A percentile compares a stretch with the other conserved stretches of the same genome.
Evolutionary conservation across 2,888 invertebrate species (phyloP).

Genomic region (Tipula confusa): DNA sequence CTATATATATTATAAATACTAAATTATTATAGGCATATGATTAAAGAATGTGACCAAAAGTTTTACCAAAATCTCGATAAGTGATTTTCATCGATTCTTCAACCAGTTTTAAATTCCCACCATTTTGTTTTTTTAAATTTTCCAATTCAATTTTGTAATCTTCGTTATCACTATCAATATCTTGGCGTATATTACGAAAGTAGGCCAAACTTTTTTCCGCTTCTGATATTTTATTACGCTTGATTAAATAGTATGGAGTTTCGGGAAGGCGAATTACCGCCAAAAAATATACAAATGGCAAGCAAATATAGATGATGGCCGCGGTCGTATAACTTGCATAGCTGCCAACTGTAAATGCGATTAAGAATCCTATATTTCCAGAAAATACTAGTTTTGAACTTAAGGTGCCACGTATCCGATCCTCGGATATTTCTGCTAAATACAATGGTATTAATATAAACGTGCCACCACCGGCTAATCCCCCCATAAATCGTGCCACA

Average conservation of each 20-base stretch:
- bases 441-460: constrained; percentile 45
- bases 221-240: constrained; percentile 33
- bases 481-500: constrained; percentile 42
- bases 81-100: background rate
- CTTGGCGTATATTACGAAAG: background rate
- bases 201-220: background rate
- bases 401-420: constrained; percentile 45
- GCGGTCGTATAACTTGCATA: constrained; percentile 41
- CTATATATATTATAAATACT: constrained; percentile 40
- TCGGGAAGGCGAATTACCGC: constrained; percentile 45
- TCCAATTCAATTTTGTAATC: background rate
- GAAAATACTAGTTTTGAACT: constrained; percentile 45
- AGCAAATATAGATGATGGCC: constrained; percentile 40
- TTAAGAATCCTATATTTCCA: constrained; percentile 44
- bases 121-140: background rate
- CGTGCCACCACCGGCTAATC: constrained; percentile 42
- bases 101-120: background rate
- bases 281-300: constrained; percentile 41
- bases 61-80: background rate
- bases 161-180: background rate
- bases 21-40: background rate
- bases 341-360: constrained; percentile 43
- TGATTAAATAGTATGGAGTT: constrained; percentile 44
- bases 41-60: too few species aligned
- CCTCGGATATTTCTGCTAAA: constrained; percentile 44